Conservation (phyloP, 2,888 invertebrate genomes). For the Gari tellinella region DNA sequence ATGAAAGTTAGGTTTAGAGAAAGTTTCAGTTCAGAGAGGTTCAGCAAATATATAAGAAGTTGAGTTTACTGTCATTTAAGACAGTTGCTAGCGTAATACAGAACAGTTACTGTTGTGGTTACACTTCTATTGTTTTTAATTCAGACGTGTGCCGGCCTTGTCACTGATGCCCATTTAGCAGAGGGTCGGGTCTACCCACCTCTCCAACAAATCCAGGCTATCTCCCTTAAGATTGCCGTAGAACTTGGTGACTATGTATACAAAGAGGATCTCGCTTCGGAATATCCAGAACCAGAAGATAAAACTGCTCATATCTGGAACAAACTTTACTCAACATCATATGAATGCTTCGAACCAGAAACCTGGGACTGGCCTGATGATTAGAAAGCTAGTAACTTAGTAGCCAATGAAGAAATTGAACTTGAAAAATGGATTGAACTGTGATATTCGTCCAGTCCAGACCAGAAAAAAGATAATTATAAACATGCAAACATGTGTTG, state of each 20-base stretch:
- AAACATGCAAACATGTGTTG: too few relatives aligned
- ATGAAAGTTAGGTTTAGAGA: too few relatives aligned
- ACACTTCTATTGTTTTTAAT: constrained; percentile 55
- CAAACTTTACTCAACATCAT: constrained; percentile 81
- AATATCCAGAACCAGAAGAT: constrained; percentile 86
- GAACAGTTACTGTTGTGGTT: too few relatives aligned
- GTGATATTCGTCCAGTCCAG: too few relatives aligned
- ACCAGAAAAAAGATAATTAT: too few relatives aligned
- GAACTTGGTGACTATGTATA: constrained; percentile 93
- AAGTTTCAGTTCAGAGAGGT: too few relatives aligned
- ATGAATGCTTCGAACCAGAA: constrained; percentile 85
- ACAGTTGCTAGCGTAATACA: constrained; percentile 91
- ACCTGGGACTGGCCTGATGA: constrained; percentile 85
- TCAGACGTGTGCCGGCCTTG: constrained; percentile 92
- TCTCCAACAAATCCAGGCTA: constrained; percentile 91
- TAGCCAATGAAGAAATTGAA: too few relatives aligned
- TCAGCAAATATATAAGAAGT: too few relatives aligned
- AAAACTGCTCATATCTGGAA: constrained; percentile 85
- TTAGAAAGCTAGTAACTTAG: too few relatives aligned
- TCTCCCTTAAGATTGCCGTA: constrained; percentile 94
- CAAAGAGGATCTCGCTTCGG: constrained; percentile 85
- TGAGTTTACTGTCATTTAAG: constrained; percentile 84
- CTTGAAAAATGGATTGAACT: too few relatives aligned
- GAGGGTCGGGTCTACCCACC: constrained; percentile 97
- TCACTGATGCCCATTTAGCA: constrained; percentile 91